Base-by-base conservation (phyloP, 2,113 vertebrate species). In the Hyperopisus bebe region DNA sequence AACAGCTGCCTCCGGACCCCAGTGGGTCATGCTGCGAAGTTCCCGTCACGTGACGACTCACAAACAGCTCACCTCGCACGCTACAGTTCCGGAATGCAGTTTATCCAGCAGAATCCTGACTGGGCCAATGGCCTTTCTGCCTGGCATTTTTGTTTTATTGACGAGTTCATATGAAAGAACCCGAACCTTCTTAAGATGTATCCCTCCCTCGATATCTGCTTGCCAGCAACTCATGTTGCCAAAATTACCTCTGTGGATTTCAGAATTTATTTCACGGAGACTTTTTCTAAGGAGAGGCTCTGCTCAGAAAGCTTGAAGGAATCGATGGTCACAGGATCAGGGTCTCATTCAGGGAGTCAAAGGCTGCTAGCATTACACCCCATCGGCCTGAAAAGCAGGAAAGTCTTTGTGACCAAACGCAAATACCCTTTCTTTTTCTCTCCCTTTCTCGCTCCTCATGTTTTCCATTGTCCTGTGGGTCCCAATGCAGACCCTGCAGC, bases 401-500 rank as follows among this genome's bases (percentile, higher is more conserved):
- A 47, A 44, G 8, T 47, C 42, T 83, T 83, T 83, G 44, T 83
- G 80, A 83, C 42, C 6, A 19, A 83, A 83, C 19, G 21, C 9
- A 50, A 86, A 86, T 53, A 90, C 93, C 91, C 70, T 90, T 93
- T 94, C 53, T 89, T 42, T 82, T 19, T 82, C 80, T n/a, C 8
- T 53, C 31, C 62, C 70, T 58, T 10, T 44, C 80, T 31, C 17
- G 42, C 15, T 19, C 74, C 53, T 51, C 51, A 15, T 66, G 80
- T 42, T 66, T 47, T 70, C 89, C 80, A 15, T 35, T 83, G 74
- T 83, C 88, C 17, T 91, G 92, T 91, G 89, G 93, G 94, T 92
- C 93, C 90, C 90, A 90, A 89, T 90, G 91, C 90, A 92, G 91
- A 77, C 24, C 86, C 92, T 88, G 89, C 91, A 93, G 83, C 82